Evolutionary conservation across 1,140 invertebrate genomes (phyloP).

Genomic region (Trinorchestia longiramus): DNA sequence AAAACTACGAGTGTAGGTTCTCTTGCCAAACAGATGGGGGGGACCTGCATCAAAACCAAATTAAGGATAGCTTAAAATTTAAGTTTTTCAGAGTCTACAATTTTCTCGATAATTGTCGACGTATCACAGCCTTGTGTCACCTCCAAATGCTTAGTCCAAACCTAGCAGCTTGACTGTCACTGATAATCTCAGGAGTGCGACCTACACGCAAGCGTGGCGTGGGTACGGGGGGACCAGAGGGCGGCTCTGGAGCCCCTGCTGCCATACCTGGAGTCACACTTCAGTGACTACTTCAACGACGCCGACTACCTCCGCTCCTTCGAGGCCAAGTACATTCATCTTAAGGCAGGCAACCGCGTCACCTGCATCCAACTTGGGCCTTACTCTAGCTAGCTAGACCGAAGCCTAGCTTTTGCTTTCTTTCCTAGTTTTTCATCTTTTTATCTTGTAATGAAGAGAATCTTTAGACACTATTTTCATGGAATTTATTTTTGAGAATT

Average conservation of each 20-base stretch:
- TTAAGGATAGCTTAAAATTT: too few species aligned
- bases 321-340: conserved; percentile 29
- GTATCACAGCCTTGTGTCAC: too few species aligned
- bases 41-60: too few species aligned
- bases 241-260: neutral
- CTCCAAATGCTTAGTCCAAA: too few species aligned
- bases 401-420: neutral
- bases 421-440: neutral
- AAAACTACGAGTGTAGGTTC: too few species aligned
- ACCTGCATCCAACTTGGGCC: conserved; percentile 40
- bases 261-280: conserved; percentile 2
- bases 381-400: conserved; percentile 20
- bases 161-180: too few species aligned
- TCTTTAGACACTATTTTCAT: neutral
- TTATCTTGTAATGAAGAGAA: neutral
- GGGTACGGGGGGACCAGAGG: conserved; percentile 21
- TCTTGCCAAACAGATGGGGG: too few species aligned
- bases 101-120: too few species aligned
- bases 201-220: conserved; percentile 16
- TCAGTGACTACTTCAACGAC: conserved; percentile 23
- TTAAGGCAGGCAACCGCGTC: conserved; percentile 31
- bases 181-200: neutral
- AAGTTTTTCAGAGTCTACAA: too few species aligned
- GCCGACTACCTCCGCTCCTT: conserved; percentile 18
- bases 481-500: neutral